Base-by-base conservation (phyloP, 1,140 invertebrate species). In the Heliconius hewitsoni region DNA sequence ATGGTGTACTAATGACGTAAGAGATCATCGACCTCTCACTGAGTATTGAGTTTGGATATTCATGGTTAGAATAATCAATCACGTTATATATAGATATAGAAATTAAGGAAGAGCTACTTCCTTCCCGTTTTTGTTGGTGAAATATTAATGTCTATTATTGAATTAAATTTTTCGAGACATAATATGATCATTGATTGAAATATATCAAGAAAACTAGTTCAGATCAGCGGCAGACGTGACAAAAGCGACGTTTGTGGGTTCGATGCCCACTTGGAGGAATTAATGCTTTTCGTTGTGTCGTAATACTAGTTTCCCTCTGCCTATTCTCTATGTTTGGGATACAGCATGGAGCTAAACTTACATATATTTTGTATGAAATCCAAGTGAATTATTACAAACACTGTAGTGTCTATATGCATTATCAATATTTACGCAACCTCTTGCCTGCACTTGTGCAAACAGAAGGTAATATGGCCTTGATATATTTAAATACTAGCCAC, bases 1-100 rank as follows among this genome's bases (percentile, higher is more conserved):
- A 88, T 89, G 85, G 86, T 88, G 82, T 84, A 84, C 86, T 81
- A 87, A 88, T 91, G 89, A 90, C 88, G 89, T 87, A 87, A 91
- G 80, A 77, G 90, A 83, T 66, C 87, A 80, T 76, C 86, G 89
- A 89, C 85, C 90, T 77, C 82, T 55, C 79, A 81, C 84, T 81
- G 87, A 85, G 85, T 83, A 66, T 79, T 82, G 85, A 81, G 85
- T 87, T 82, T 87, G 78, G 83, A 79, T 70, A 79, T 72, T 83
- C 88, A 90, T 86, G 84, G 85, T 66, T 84, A 79, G 88, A 87
- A 81, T 81, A 78, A 34, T 39, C 34, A 80, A 76, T 80, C 74
- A 76, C 73, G 73, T 80, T 76, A 76, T 72, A 80, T 80, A 80
- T 60, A 46, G 55, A 34, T 30, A 57, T 72, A 70, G 66, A 80